Evolutionary conservation across 1,140 invertebrate species (phyloP), one percentile per base, ranked within the genome.

Genomic region (Neotoxoptera formosana): DNA sequence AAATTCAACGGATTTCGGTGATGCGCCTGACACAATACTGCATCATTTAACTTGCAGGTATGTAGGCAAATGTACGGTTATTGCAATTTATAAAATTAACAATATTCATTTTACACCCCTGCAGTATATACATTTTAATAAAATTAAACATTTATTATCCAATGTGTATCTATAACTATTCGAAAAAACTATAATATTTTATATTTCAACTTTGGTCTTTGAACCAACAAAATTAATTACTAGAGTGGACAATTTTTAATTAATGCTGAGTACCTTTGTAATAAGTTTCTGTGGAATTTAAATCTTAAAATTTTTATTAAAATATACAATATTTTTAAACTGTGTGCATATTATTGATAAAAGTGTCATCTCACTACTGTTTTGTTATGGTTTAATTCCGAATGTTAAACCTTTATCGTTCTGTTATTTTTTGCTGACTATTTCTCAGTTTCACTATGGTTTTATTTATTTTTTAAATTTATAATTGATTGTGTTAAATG

Each of bases 21-120:
- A 56, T 89, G 88, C 34, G n/a, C 25, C 51, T 56, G 88, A 89
- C 88, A 56, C 51, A 87, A 86, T 45, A n/a, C 14, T 76, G 60
- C 60, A n/a, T 76, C 60, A 76, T 76, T 76, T 76, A n/a, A 76
- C 30, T 76, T 23, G n/a, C 30, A n/a, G 60, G 11, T 34, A 76
- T 76, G 60, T n/a, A 76, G 41, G 41, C 4, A 17, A 76, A 76
- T n/a, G 60, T 34, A n/a, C 21, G 60, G 17, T 17, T n/a, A n/a
- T 76, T 76, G 30, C 0, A 76, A 76, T 76, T n/a, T 76, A 76
- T n/a, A 76, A 76, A 76, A n/a, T 76, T 6, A 76, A 76, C 60
- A 7, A 76, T 76, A 76, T 76, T 67, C 11, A 30, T 6, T 67
- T n/a, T 67, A n/a, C 25, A n/a, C 1, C 0, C 14, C 1, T n/a